Evolutionary conservation across 2,113 vertebrate genomes (phyloP).

Genomic region (Oryzias woworae): DNA sequence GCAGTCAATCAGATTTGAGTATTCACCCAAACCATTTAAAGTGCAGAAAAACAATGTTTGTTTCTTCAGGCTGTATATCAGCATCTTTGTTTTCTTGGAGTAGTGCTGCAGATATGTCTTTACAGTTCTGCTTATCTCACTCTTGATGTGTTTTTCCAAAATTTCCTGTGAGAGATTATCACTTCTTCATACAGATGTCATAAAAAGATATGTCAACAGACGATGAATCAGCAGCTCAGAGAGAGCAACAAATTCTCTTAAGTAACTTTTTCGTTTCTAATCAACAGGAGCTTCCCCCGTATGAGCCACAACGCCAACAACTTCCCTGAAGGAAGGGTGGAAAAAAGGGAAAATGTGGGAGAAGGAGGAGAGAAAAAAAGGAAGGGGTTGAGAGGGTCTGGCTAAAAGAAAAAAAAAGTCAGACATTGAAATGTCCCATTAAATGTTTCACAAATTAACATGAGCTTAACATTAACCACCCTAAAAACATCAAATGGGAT

Average conservation of each 20-base stretch:
- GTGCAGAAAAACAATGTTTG: too few relatives aligned
- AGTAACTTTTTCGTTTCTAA: constrained; percentile 48
- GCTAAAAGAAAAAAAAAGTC: constrained; percentile 30
- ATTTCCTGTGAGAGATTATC: background rate
- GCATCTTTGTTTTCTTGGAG: too few relatives aligned
- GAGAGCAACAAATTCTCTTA: constrained; percentile 63
- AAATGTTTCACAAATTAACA: constrained; percentile 12
- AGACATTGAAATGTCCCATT: constrained; percentile 3
- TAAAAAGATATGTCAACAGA: constrained; percentile 57
- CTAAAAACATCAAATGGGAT: constrained; percentile 4
- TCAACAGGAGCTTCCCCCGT: constrained; percentile 20
- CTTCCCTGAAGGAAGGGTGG: constrained; percentile 45
- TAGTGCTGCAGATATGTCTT: too few relatives aligned
- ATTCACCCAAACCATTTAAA: too few relatives aligned
- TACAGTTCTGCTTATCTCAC: too few relatives aligned
- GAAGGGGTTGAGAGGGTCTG: constrained; percentile 19
- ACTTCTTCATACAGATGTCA: constrained; percentile 27
- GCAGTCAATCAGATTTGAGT: too few relatives aligned
- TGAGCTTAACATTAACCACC: constrained; percentile 7
- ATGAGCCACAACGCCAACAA: constrained; percentile 37
- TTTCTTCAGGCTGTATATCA: too few relatives aligned
- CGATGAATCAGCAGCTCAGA: constrained; percentile 66
- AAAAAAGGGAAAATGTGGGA: constrained; percentile 31
- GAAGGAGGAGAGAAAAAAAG: constrained; percentile 24
- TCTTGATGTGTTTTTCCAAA: too few relatives aligned